phyloP scores from a whole-genome alignment of 2,113 vertebrate genomes.

The cat (Felis catus) region F.catus_Fca126_mat1.0 CM031415.1:96276001-96276500 shows the following conservation, averaged over 20 bases:
- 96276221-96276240: not conserved
- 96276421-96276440: not conserved
- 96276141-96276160: not conserved
- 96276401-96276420: not conserved
- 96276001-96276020: not conserved
- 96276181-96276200: not conserved
- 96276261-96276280: not conserved
- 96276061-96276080: not conserved
- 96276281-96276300: not conserved
- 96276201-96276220: not conserved
- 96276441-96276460: constrained; percentile 1
- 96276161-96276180: not conserved
- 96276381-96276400: not conserved
- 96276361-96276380: not conserved
- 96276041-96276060: not conserved
- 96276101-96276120: not conserved
- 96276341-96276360: not conserved
- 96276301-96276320: not conserved
- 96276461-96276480: constrained; percentile 13
- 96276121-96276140: not conserved
- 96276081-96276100: not conserved
- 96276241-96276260: not conserved
- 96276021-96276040: not conserved
- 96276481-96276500: constrained; percentile 1
- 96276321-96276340: not conserved